Evolutionary conservation across 2,113 vertebrate genomes (phyloP), one percentile per base, ranked within the genome.

Genomic region (Lophura nycthemera): DNA sequence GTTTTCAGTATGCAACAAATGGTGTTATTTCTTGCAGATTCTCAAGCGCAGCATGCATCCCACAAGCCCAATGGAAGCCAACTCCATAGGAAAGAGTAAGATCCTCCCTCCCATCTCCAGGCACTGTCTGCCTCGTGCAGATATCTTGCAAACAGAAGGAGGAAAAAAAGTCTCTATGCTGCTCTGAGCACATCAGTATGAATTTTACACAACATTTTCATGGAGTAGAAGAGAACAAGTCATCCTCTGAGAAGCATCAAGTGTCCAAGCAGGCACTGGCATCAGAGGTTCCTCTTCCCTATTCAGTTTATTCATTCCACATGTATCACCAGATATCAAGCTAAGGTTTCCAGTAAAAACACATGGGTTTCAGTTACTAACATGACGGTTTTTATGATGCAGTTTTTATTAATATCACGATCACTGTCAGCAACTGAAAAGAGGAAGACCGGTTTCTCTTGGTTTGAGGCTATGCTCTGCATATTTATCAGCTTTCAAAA

Each of bases 181-280:
- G 8, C 11, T 36, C 34, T 52, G 3, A 76, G 15, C 32, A 89
- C 7, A 50, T n/a, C 0, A 50, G 8, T 6, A 50, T 10, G 22
- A 13, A 64, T 20, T 2, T 36, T 24, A 21, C 34, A 22, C 32
- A 67, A 64, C 74, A 73, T 2, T 27, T 52, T 50, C 5, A 63
- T 5, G 2, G 0, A 0, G 21, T 56, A 34, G 13, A 5, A 34
- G 21, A 2, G 8, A 5, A 20, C 30, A 75, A 91, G 52, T 10
- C 2, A 1, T 56, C 21, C 34, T 60, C n/a, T 45, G 21, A 61
- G 24, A 8, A 56, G 20, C 5, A 47, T 25, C 3, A 7, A 1
- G 7, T 43, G 9, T 9, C 29, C 12, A 70, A 54, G 21, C 16
- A 74, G 63, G 25, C 52, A 2, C 13, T 60, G 6, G 12, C 15